Percentiles rank a stretch among this genome's conserved stretches.
Conservation (phyloP, 2,113 vertebrate genomes). For the Synchiropus splendidus region DNA sequence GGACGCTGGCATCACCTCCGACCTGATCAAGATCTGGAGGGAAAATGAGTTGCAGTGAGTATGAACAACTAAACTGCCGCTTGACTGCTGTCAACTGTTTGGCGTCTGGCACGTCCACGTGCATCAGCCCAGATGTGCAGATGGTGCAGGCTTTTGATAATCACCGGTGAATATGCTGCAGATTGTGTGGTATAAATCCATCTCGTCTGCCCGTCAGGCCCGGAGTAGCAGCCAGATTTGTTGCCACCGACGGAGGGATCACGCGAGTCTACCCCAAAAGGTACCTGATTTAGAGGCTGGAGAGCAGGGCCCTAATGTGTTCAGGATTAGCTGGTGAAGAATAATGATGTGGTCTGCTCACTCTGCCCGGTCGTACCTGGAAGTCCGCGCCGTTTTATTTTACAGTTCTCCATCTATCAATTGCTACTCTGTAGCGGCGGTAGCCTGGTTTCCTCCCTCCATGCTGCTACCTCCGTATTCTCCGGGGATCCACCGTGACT, state of each 20-base stretch:
- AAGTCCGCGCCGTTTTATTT: constrained; percentile 1
- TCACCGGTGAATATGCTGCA: no score
- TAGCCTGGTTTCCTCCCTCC: background rate
- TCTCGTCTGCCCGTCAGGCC: constrained; percentile 37
- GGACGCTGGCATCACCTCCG: constrained; percentile 87
- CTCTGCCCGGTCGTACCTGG: background rate
- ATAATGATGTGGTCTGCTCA: constrained; percentile 7
- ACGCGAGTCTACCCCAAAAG: constrained; percentile 89
- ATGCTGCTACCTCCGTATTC: background rate
- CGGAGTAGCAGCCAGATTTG: constrained; percentile 81
- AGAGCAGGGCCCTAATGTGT: constrained; percentile 9
- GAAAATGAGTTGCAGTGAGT: constrained; percentile 75
- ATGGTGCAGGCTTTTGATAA: constrained; percentile 26
- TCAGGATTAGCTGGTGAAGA: constrained; percentile 19
- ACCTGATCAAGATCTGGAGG: constrained; percentile 82
- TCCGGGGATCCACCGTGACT: background rate
- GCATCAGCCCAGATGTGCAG: constrained; percentile 14
- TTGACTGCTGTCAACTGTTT: background rate
- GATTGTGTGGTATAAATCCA: constrained; percentile 24
- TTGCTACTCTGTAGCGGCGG: background rate
- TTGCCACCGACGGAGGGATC: constrained; percentile 92
- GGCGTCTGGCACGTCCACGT: constrained; percentile 8
- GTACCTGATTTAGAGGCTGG: constrained; percentile 59
- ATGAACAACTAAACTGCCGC: background rate
- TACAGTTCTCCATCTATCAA: background rate